A percentile compares a stretch with the other conserved stretches of the same genome.
These are phyloP conservation scores for Pogoniulus pusillus DNA, from an alignment of 2,797 vertebrate species.

Conservation along the genomic window DNA sequence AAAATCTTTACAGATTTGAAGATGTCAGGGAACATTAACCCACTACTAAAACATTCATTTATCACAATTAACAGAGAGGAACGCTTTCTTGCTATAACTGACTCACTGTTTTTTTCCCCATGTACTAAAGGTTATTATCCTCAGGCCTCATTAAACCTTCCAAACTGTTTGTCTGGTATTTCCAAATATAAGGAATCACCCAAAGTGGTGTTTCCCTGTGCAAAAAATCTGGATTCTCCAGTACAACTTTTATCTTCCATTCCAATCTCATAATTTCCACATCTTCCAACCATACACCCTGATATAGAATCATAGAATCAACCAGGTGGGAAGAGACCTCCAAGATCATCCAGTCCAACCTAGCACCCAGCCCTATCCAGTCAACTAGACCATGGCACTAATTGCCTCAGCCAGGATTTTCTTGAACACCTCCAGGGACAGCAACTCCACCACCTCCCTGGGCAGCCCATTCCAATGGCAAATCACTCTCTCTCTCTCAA, in stretches of 20 bases:
- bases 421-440: no score
- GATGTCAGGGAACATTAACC: constrained; percentile 30
- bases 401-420: no score
- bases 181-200: background rate
- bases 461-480: no score
- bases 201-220: background rate
- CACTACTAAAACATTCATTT: background rate
- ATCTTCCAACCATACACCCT: background rate
- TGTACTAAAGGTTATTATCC: background rate
- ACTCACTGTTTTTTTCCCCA: background rate
- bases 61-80: constrained; percentile 14
- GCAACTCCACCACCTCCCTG: no score
- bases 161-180: background rate
- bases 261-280: background rate
- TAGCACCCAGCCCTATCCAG: no score
- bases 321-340: no score
- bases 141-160: background rate
- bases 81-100: background rate
- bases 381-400: no score
- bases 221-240: background rate
- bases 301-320: no score
- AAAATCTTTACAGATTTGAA: background rate
- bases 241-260: background rate
- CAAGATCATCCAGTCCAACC: no score
- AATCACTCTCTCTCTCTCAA: no score